Conservation (phyloP, 2,113 vertebrate genomes). For the Percina caprodes region DNA sequence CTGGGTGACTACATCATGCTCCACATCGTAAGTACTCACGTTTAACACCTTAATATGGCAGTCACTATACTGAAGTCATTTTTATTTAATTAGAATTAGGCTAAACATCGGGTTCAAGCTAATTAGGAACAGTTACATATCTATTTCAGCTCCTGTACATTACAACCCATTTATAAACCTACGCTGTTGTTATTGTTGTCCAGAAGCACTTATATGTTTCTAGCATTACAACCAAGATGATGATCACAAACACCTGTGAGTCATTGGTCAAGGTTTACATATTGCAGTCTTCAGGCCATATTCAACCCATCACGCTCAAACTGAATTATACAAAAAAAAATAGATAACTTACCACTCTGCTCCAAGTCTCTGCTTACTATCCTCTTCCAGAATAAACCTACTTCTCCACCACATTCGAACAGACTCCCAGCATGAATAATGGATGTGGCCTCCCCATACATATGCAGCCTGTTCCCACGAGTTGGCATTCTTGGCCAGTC, state of each 20-base stretch:
- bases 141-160: not conserved
- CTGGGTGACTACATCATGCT: constrained; percentile 98
- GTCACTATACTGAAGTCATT: not conserved
- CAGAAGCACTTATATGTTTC: not conserved
- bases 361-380: constrained; percentile 18
- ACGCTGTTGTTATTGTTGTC: not conserved
- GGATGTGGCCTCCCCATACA: constrained; percentile 60
- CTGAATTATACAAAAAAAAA: constrained; percentile 41
- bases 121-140: constrained; percentile 4
- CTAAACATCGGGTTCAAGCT: constrained; percentile 12
- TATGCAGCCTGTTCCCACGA: constrained; percentile 57
- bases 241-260: constrained; percentile 20
- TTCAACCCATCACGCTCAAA: constrained; percentile 1
- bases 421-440: constrained; percentile 74
- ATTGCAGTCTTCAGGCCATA: constrained; percentile 28
- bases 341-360: constrained; percentile 20
- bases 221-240: not conserved
- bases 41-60: not conserved
- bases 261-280: constrained; percentile 7
- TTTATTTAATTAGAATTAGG: constrained; percentile 10
- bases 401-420: constrained; percentile 43
- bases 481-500: constrained; percentile 43
- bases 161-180: not conserved
- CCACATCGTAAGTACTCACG: constrained; percentile 91
- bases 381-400: constrained; percentile 28